Evolutionary conservation across 2,113 vertebrate genomes (phyloP).

Genomic region (Macroglossus sobrinus): DNA sequence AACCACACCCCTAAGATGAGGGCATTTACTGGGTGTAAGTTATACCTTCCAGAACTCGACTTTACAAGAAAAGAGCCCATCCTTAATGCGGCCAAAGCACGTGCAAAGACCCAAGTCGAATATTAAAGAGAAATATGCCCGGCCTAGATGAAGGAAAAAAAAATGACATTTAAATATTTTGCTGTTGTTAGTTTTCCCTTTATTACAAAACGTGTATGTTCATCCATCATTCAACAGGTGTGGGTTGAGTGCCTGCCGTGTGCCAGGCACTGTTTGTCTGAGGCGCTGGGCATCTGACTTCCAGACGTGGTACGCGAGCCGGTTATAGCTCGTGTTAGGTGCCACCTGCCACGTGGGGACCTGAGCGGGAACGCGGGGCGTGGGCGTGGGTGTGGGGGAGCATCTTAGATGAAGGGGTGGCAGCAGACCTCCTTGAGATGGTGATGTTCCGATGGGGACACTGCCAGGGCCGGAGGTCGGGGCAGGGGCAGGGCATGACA

Average conservation of each 20-base stretch:
- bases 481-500: neutral
- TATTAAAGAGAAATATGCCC: neutral
- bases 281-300: neutral
- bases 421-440: neutral
- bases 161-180: neutral
- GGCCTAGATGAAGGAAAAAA: neutral
- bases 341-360: neutral
- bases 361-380: neutral
- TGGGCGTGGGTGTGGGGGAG: neutral
- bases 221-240: neutral
- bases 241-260: neutral
- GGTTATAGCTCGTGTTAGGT: fast-evolving
- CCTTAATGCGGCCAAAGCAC: neutral
- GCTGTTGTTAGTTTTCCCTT: neutral
- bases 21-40: neutral
- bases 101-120: neutral
- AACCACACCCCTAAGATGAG: neutral
- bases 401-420: neutral
- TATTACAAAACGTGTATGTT: neutral
- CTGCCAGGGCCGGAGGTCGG: neutral
- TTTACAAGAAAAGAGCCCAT: neutral
- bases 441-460: neutral
- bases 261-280: neutral
- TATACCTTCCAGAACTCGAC: neutral
- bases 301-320: neutral